Evolutionary conservation across 2,888 invertebrate species (phyloP).

Genomic region (Yponomeuta malinellus): DNA sequence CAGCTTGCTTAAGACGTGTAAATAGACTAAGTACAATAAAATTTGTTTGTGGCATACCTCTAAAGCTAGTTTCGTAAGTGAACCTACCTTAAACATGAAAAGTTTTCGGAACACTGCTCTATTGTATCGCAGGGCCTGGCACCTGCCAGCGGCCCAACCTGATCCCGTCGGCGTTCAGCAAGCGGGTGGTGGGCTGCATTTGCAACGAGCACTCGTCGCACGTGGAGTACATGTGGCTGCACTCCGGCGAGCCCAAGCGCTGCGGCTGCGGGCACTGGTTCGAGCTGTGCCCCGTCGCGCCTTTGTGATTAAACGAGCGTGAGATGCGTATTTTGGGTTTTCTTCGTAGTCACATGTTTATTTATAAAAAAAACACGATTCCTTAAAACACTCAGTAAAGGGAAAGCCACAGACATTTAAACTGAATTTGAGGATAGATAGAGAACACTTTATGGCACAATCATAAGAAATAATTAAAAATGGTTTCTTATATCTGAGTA

Average conservation of each 20-base stretch:
- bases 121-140: conserved; percentile 62
- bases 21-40: too few relatives aligned
- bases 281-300: conserved; percentile 57
- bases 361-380: not conserved
- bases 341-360: not conserved
- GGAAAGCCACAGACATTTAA: too few relatives aligned
- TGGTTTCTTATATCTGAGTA: too few relatives aligned
- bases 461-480: too few relatives aligned
- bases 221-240: conserved; percentile 57
- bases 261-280: conserved; percentile 69
- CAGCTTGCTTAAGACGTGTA: too few relatives aligned
- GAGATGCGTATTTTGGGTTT: not conserved
- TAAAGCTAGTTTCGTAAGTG: too few relatives aligned
- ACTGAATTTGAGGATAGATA: too few relatives aligned
- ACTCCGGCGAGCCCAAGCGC: conserved; percentile 52
- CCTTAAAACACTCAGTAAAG: too few relatives aligned
- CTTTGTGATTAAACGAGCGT: conserved; percentile 25
- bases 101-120: too few relatives aligned
- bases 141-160: conserved; percentile 82
- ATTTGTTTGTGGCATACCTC: too few relatives aligned
- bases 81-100: too few relatives aligned
- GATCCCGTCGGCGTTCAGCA: conserved; percentile 81
- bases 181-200: conserved; percentile 82
- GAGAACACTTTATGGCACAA: too few relatives aligned
- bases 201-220: conserved; percentile 76